phyloP scores from a whole-genome alignment of 2,888 invertebrate genomes.

The Trichacis sp. region DNA sequence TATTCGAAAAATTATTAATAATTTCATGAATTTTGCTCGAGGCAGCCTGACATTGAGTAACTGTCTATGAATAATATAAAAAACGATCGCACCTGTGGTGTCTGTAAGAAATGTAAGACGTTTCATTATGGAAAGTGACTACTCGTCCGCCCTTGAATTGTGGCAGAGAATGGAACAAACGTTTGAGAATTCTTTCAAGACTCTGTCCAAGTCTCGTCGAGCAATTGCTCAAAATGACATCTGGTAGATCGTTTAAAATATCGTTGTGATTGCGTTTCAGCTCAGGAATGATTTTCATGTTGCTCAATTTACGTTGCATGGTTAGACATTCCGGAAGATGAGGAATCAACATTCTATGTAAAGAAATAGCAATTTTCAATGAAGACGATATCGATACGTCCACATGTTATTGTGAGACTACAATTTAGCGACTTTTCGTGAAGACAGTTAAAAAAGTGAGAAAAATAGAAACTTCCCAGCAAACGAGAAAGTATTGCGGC shows the following conservation, averaged over 20 bases:
- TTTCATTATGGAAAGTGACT: constrained; percentile 98
- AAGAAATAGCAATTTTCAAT: no score
- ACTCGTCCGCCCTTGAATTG: constrained; percentile 93
- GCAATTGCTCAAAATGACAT: constrained; percentile 94
- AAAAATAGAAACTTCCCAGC: no score
- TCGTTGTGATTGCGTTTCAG: constrained; percentile 83
- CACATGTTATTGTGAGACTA: no score
- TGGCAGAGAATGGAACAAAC: constrained; percentile 95
- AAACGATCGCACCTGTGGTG: constrained; percentile 82
- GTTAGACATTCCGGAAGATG: constrained; percentile 98
- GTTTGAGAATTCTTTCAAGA: constrained; percentile 92
- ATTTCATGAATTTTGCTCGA: no score
- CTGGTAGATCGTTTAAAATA: constrained; percentile 90
- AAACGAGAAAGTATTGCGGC: no score
- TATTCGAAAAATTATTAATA: no score
- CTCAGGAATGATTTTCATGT: constrained; percentile 90
- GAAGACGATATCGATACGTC: no score
- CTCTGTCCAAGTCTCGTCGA: constrained; percentile 92
- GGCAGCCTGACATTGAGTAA: no score
- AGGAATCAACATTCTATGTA: constrained; percentile 89
- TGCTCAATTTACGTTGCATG: constrained; percentile 94
- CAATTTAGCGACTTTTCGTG: no score
- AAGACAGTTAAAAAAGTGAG: no score
- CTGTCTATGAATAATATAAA: constrained; percentile 1
- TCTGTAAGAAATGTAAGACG: constrained; percentile 98